phyloP scores from a whole-genome alignment of 2,797 vertebrate species.

The Helicolenus hilgendorfi region DNA sequence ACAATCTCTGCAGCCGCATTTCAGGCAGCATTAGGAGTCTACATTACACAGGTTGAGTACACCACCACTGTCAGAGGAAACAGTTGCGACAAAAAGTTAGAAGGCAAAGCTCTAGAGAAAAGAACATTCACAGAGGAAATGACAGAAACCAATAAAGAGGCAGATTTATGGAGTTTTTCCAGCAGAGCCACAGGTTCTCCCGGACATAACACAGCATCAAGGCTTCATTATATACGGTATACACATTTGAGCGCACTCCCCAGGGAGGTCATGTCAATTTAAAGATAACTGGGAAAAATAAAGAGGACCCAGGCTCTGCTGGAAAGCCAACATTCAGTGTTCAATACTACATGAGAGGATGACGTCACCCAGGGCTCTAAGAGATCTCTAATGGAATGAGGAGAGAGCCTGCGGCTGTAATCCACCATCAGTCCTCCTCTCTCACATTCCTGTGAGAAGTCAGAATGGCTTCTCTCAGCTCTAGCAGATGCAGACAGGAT shows the following conservation, averaged over 20 bases:
- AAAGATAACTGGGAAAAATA: slow-evolving; percentile 10
- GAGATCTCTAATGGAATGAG: slow-evolving; percentile 53
- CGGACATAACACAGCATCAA: not conserved
- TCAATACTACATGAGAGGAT: slow-evolving; percentile 50
- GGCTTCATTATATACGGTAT: not conserved
- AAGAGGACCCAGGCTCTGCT: slow-evolving; percentile 54
- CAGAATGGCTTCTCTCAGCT: slow-evolving; percentile 37
- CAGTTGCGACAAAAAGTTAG: slow-evolving; percentile 29
- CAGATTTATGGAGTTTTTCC: slow-evolving; percentile 45
- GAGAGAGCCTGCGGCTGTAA: slow-evolving; percentile 45
- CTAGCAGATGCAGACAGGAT: slow-evolving; percentile 46
- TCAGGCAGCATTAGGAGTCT: slow-evolving; percentile 54
- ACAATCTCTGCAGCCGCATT: slow-evolving; percentile 78
- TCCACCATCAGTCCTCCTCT: slow-evolving; percentile 57
- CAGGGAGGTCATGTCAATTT: not conserved
- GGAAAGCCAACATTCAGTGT: slow-evolving; percentile 37
- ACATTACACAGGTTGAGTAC: slow-evolving; percentile 28
- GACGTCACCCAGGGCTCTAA: slow-evolving; percentile 55
- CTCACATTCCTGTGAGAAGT: slow-evolving; percentile 66
- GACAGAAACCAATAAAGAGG: slow-evolving; percentile 49
- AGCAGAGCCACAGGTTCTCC: slow-evolving; percentile 54
- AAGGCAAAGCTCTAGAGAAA: slow-evolving; percentile 49
- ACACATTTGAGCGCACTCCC: slow-evolving; percentile 7
- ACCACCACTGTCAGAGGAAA: slow-evolving; percentile 32
- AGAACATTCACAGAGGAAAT: slow-evolving; percentile 55